phyloP scores from a whole-genome alignment of 2,797 vertebrate genomes.

The Chaenodraco wilsoni region DNA sequence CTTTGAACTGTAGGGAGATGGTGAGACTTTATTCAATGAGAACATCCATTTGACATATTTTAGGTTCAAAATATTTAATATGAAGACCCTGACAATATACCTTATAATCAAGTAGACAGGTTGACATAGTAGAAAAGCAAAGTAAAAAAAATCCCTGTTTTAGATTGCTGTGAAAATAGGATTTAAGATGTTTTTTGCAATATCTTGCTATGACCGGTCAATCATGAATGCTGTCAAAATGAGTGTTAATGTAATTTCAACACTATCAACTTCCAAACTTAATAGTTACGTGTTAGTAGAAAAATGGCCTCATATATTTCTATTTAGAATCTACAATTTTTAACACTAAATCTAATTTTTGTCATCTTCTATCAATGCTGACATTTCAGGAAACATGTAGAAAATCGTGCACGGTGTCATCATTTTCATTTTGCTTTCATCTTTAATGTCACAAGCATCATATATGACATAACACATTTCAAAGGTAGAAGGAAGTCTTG shows the following conservation, averaged over 20 bases:
- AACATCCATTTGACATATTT: not conserved
- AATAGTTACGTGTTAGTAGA: not conserved
- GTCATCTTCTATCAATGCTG: not conserved
- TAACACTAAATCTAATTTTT: not conserved
- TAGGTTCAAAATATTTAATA: not conserved
- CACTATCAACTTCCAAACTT: no score
- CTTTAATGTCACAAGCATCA: conserved; percentile 25
- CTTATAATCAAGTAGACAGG: no score
- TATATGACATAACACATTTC: conserved; percentile 22
- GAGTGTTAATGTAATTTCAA: no score
- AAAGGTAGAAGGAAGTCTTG: conserved; percentile 6
- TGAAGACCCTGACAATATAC: not conserved
- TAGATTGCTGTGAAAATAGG: not conserved
- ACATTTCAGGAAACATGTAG: not conserved
- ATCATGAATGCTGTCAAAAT: not conserved
- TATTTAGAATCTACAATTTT: not conserved
- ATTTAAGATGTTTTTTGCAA: not conserved
- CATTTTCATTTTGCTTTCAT: not conserved
- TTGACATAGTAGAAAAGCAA: not conserved
- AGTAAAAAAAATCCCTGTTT: no score
- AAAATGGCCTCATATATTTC: not conserved
- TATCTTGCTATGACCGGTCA: not conserved
- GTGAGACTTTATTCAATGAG: not conserved
- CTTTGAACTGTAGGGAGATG: not conserved
- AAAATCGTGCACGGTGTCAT: not conserved